Conservation (phyloP, 2,888 invertebrate species). For the Leptopilina syphax region DNA sequence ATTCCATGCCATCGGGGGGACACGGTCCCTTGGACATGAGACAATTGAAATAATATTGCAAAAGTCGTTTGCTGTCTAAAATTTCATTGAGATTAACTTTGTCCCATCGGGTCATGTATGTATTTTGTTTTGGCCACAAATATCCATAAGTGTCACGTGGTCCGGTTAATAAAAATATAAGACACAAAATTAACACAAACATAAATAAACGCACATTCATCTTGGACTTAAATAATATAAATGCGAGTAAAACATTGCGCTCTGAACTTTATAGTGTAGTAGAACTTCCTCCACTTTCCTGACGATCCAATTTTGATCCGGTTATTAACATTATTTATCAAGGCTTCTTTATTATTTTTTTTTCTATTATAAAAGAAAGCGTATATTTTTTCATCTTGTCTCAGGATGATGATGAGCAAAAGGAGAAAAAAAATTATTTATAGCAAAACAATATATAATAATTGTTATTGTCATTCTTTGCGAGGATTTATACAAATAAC, state of each 20-base stretch:
- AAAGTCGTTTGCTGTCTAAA: constrained; percentile 83
- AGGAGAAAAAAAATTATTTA: not conserved
- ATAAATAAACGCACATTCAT: constrained; percentile 16
- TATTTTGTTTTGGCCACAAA: constrained; percentile 59
- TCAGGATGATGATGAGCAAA: not conserved
- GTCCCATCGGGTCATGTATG: constrained; percentile 81
- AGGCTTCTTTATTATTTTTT: not conserved
- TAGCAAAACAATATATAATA: not conserved
- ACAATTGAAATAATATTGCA: constrained; percentile 85
- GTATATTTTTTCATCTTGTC: no score
- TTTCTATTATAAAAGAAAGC: constrained; percentile 11
- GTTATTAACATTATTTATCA: constrained; percentile 27
- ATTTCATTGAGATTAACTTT: constrained; percentile 84
- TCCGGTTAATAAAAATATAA: not conserved
- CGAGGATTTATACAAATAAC: not conserved
- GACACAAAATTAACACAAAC: constrained; percentile 6
- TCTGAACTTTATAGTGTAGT: constrained; percentile 27
- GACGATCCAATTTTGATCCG: constrained; percentile 26
- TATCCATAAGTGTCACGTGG: constrained; percentile 45
- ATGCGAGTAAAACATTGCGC: constrained; percentile 15
- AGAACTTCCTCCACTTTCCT: constrained; percentile 33
- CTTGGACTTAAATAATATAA: constrained; percentile 25
- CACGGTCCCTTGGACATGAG: constrained; percentile 83
- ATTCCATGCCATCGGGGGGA: constrained; percentile 84
- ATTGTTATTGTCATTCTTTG: not conserved